Percentiles rank a stretch among this genome's conserved stretches.
Conservation (phyloP, 1,140 invertebrate species). For the Ruditapes philippinarum region DNA sequence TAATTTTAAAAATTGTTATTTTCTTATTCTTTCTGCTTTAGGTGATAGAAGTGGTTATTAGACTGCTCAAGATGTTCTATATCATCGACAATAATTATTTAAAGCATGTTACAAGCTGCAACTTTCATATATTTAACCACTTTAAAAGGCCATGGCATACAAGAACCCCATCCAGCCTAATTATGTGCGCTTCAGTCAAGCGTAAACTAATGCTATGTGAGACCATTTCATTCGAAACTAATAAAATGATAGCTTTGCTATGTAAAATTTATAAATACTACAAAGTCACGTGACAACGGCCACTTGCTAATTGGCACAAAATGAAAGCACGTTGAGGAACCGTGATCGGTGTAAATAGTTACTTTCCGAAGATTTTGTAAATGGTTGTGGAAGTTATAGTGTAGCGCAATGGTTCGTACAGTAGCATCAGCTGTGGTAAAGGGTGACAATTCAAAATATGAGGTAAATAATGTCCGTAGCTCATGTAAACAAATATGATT, state of each 20-base stretch:
- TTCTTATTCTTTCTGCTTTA: no score
- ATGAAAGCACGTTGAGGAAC: not conserved
- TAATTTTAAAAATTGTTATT: no score
- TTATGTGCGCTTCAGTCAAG: not conserved
- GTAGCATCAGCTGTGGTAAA: not conserved
- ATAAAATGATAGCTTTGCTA: not conserved
- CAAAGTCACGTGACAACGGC: not conserved
- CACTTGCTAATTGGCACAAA: constrained; percentile 12
- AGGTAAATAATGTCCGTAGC: not conserved
- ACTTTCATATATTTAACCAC: no score
- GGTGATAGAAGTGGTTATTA: no score
- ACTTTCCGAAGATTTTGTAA: not conserved
- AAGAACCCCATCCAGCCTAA: no score
- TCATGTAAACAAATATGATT: not conserved
- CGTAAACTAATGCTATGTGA: not conserved
- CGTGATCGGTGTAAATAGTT: not conserved
- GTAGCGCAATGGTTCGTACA: constrained; percentile 2
- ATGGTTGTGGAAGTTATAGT: no score
- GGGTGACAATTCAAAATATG: constrained; percentile 8
- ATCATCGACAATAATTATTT: no score
- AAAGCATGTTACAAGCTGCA: no score
- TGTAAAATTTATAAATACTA: not conserved
- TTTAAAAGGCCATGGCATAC: no score
- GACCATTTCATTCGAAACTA: not conserved
- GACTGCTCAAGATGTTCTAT: no score